phyloP scores from a whole-genome alignment of 2,113 vertebrate species.

The Rana temporaria region DNA sequence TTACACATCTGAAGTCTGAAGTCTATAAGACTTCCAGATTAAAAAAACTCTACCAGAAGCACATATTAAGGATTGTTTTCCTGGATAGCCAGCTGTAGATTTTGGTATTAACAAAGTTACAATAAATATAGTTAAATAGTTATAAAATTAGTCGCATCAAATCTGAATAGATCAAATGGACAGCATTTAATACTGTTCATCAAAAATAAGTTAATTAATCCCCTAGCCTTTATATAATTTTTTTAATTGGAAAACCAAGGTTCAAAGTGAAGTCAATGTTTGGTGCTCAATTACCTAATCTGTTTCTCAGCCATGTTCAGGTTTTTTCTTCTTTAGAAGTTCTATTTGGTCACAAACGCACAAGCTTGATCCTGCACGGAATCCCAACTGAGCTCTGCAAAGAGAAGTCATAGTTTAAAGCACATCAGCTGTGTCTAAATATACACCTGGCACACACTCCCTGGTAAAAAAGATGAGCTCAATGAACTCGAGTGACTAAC shows the following conservation, averaged over 20 bases:
- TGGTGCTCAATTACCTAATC: constrained; percentile 66
- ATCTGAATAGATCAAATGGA: no score
- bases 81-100: neutral
- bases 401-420: constrained; percentile 58
- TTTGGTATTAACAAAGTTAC: no score
- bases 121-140: no score
- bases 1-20: neutral
- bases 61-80: neutral
- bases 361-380: constrained; percentile 45
- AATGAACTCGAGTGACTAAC: constrained; percentile 11
- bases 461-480: neutral
- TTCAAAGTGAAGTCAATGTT: neutral
- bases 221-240: no score
- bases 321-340: constrained; percentile 44
- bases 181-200: no score
- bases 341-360: constrained; percentile 53
- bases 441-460: constrained; percentile 32
- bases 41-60: neutral
- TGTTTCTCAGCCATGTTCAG: constrained; percentile 76
- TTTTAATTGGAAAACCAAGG: neutral
- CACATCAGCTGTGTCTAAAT: constrained; percentile 52
- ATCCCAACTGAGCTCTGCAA: constrained; percentile 62
- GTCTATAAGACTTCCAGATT: neutral
- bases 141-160: no score
- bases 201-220: neutral